Base-by-base conservation (phyloP, 2,888 invertebrate species). In the Xestia c-nigrum region DNA sequence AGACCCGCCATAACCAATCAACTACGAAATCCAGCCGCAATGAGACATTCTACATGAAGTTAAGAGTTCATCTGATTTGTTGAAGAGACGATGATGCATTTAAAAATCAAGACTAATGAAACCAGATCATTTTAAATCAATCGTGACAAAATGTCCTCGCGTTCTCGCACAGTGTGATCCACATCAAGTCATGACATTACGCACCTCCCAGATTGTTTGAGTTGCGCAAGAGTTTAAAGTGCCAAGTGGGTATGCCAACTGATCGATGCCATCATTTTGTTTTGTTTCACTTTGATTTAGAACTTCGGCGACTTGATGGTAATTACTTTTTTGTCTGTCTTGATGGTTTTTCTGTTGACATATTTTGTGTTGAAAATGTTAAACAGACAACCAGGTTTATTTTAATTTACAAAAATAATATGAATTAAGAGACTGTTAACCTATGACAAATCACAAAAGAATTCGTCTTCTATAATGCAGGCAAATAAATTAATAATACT, bases 151-250 rank as follows among this genome's bases (percentile, higher is more conserved):
- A 46, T 61, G 38, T 59, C 38, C 19, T 67, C 40, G 64, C 70
- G 6, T 31, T 66, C 50, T 31, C 24, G 65, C 40, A 21, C 59
- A 64, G 31, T 76, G 57, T 69, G 72, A 71, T 72, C 67, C 64
- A 76, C 78, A 64, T 73, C 55, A 79, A 74, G 72, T 80, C 76
- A 82, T 78, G 77, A 79, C 75, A 79, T 74, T 80, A 81, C 76
- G 76, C 69, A 68, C 82, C 84, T 81, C 81, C 70, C 84, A 84
- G 70, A 80, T 76, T 59, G 74, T 79, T 73, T 75, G 74, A 71
- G 71, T 86, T 87, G 85, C 76, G 85, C 84, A 88, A 87, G 72
- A 85, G 83, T 84, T 66, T 74, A 80, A 81, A 82, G 82, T 86
- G 88, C 83, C 86, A 89, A 84, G 72, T 52, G 75, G 69, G 79